Conservation (phyloP, 2,888 invertebrate genomes). For the Euplagia quadripunctaria region DNA sequence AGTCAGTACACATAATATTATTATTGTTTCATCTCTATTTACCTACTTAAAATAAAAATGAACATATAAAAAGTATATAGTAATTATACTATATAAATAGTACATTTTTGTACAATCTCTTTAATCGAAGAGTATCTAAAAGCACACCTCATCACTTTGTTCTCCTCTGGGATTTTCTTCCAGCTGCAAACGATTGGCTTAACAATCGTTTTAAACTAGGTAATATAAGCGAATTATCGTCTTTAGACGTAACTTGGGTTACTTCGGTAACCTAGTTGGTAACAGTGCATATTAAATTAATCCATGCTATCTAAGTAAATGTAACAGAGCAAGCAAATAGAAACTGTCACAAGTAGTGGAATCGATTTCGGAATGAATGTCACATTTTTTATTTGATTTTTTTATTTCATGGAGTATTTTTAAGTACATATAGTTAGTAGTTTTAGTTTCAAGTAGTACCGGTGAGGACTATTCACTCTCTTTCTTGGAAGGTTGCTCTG, state of each 20-base stretch:
- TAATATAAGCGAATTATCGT: conserved; percentile 29
- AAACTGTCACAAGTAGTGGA: conserved; percentile 58
- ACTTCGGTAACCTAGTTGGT: conserved; percentile 68
- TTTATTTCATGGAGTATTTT: too few relatives aligned
- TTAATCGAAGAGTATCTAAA: not conserved
- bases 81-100: too few relatives aligned
- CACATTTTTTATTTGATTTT: not conserved
- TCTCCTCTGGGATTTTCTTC: not conserved
- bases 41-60: not conserved
- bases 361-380: conserved; percentile 14
- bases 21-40: not conserved
- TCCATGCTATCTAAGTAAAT: conserved; percentile 74
- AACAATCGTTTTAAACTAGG: conserved; percentile 13
- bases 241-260: conserved; percentile 51
- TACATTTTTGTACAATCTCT: too few relatives aligned
- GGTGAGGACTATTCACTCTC: too few relatives aligned
- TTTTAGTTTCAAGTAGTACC: too few relatives aligned
- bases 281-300: conserved; percentile 78
- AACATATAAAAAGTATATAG: too few relatives aligned
- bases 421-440: too few relatives aligned
- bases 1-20: too few relatives aligned
- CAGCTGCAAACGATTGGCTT: not conserved
- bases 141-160: not conserved
- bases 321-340: conserved; percentile 74
- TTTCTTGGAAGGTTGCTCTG: too few relatives aligned